Base-by-base conservation (phyloP, 2,888 invertebrate species). In the Euplagia quadripunctaria region DNA sequence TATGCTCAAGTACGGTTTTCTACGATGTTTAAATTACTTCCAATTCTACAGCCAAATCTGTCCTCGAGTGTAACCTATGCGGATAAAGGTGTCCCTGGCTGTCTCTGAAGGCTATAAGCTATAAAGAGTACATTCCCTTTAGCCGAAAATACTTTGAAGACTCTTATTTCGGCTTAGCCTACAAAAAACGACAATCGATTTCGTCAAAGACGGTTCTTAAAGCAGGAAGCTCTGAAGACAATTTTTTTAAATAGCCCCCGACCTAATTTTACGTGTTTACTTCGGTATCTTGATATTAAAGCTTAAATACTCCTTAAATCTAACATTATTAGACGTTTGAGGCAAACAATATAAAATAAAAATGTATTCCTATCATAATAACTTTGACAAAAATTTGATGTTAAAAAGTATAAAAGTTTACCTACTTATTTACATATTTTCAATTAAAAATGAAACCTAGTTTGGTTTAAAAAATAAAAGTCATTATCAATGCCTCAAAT, bases 101-200 rank as follows among this genome's bases (percentile, higher is more conserved):
- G 4, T 31, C 64, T 51, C 43, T 9, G 41, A 65, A 70, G 46
- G 58, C 73, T 64, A 14, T 73, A 73, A 73, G 73, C 73, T 61
- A 55, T 68, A 73, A 31, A 73, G 73, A 73, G 70, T 64, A 70
- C 69, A 42, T 70, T 73, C 65, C 16, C 31, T 68, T 55, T 5
- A 43, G 52, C n/a, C 58, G 20, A 75, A 78, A 79, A 82, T 77
- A 75, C 78, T 42, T 73, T 73, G 16, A 67, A 82, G 65, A 65
- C 67, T 73, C 78, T 78, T 67, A 73, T 75, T 76, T 65, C 12
- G 75, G 72, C 58, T 82, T 61, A 84, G 70, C 68, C 8, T 31
- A 66, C 70, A 73, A 75, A 78, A 74, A 61, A 82, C 65, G 63
- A 49, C 67, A 64, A 77, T 64, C 41, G 73, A 73, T 42, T 71